phyloP scores from a whole-genome alignment of 2,888 invertebrate genomes.

The Yponomeuta plumbellus region DNA sequence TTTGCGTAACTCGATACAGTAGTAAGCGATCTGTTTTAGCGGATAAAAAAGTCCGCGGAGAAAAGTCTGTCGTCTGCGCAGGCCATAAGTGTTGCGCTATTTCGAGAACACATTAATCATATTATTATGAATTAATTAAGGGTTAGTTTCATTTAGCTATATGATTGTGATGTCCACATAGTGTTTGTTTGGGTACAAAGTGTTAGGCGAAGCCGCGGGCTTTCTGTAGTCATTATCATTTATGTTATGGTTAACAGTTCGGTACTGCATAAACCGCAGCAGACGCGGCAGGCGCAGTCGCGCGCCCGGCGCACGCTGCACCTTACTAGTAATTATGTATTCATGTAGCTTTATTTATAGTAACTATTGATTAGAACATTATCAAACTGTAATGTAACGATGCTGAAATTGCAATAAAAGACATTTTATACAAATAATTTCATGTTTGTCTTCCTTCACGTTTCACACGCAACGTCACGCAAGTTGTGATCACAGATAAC shows the following conservation, averaged over 20 bases:
- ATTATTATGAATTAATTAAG: neutral
- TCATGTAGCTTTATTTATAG: neutral
- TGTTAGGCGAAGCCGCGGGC: slow-evolving; percentile 21
- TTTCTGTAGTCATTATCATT: slow-evolving; percentile 14
- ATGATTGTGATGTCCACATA: slow-evolving; percentile 33
- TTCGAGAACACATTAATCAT: neutral
- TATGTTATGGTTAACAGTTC: neutral
- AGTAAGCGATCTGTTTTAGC: too few relatives aligned
- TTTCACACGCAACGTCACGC: neutral
- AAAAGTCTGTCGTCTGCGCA: too few relatives aligned
- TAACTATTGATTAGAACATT: slow-evolving; percentile 6
- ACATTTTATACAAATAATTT: slow-evolving; percentile 13
- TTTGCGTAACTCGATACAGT: too few relatives aligned
- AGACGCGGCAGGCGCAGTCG: neutral
- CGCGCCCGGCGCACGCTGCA: neutral
- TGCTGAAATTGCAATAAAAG: slow-evolving; percentile 55
- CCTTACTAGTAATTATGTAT: slow-evolving; percentile 5
- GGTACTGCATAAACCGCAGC: neutral
- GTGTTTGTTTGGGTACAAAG: slow-evolving; percentile 32
- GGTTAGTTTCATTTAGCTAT: slow-evolving; percentile 18
- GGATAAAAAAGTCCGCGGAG: too few relatives aligned
- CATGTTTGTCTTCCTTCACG: neutral
- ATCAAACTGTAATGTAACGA: slow-evolving; percentile 31
- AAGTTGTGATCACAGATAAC: too few relatives aligned
- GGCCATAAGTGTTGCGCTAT: too few relatives aligned